Evolutionary conservation across 1,140 invertebrate genomes (phyloP).

Genomic region (Pantala flavescens): DNA sequence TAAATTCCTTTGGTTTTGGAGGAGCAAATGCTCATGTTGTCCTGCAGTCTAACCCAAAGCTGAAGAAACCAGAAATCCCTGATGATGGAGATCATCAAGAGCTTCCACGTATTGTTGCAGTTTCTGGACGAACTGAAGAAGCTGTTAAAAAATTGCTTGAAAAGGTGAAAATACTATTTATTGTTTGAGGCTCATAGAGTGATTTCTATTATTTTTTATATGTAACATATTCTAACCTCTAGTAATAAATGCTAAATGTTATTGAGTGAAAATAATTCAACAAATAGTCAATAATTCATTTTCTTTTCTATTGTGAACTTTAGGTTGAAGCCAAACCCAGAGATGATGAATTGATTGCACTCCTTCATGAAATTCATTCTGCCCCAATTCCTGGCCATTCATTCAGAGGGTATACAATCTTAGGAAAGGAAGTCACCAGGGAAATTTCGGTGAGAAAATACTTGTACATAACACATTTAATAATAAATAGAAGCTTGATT

Average conservation of each 20-base stretch:
- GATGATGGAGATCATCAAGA: conserved; percentile 32
- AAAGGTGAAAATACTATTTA: conserved; percentile 34
- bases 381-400: conserved; percentile 56
- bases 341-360: conserved; percentile 65
- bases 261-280: too few species aligned
- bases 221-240: too few species aligned
- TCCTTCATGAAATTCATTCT: conserved; percentile 64
- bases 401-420: conserved; percentile 64
- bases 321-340: conserved; percentile 38
- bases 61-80: conserved; percentile 39
- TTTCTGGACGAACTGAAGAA: conserved; percentile 76
- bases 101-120: conserved; percentile 59
- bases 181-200: background rate
- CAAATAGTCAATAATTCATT: too few species aligned
- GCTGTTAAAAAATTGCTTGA: conserved; percentile 59
- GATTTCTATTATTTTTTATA: too few species aligned
- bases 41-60: conserved; percentile 65
- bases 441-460: conserved; percentile 36
- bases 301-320: background rate
- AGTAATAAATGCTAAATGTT: background rate
- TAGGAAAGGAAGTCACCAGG: conserved; percentile 39
- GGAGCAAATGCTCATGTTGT: conserved; percentile 91
- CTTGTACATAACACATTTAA: too few species aligned
- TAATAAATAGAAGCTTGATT: too few species aligned
- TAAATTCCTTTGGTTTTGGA: conserved; percentile 97